phyloP scores from a whole-genome alignment of 1,140 invertebrate species.

The Nomia melanderi region DNA sequence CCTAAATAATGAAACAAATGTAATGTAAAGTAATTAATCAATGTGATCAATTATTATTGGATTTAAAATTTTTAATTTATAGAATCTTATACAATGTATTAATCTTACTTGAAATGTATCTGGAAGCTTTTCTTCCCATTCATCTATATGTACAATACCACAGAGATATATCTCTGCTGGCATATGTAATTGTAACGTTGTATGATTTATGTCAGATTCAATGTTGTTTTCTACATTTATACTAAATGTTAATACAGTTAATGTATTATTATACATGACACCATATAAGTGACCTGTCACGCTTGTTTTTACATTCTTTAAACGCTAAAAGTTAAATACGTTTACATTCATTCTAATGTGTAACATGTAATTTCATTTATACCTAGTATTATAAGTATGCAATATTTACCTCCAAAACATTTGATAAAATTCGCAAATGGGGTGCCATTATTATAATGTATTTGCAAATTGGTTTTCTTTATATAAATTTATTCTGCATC shows the following conservation, averaged over 20 bases:
- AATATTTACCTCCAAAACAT: constrained; percentile 69
- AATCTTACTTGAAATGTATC: constrained; percentile 83
- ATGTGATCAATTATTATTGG: background rate
- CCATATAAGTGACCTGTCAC: constrained; percentile 87
- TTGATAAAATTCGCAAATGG: constrained; percentile 70
- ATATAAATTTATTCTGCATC: constrained; percentile 13
- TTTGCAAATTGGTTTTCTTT: constrained; percentile 10
- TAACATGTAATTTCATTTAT: background rate
- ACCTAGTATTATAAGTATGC: background rate
- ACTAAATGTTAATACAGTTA: constrained; percentile 85
- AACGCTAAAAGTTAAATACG: constrained; percentile 79
- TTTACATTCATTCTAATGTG: background rate
- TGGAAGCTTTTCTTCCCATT: constrained; percentile 82
- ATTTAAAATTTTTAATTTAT: constrained; percentile 7
- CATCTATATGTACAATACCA: constrained; percentile 85
- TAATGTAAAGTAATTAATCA: background rate
- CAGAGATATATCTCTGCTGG: constrained; percentile 89
- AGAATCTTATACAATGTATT: background rate
- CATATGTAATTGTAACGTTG: constrained; percentile 84
- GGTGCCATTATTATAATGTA: constrained; percentile 62
- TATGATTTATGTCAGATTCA: constrained; percentile 81
- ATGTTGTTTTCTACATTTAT: constrained; percentile 81
- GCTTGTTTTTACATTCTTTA: constrained; percentile 81
- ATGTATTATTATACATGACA: constrained; percentile 86
- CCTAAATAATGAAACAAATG: constrained; percentile 75